Evolutionary conservation across 1,140 invertebrate genomes (phyloP), one percentile per base, ranked within the genome.

Genomic region (Drosophila ogumai): DNA sequence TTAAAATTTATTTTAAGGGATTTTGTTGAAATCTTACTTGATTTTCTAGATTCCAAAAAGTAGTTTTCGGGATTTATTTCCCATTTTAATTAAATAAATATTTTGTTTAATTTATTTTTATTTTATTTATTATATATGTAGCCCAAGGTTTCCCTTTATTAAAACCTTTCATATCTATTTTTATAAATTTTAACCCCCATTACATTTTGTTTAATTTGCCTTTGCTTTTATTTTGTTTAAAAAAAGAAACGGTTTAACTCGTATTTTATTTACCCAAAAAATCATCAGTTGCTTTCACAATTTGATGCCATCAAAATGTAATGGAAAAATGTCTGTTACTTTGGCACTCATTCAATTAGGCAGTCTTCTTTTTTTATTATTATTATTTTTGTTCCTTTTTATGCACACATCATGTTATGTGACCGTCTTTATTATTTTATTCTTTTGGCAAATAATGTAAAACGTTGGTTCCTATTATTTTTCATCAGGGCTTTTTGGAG

Each of bases 211-310:
- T 41, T 19, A 41, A 40, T 58, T 41, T 57, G 25, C n/a, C 31
- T 22, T 50, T 25, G 15, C 19, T 9, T 34, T 50, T 34, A 31
- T n/a, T 50, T 13, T 17, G 13, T 12, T 40, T 32, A 36, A 41
- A 41, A 32, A 1, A 12, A 7, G 13, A 25, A 34, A n/a, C 28
- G 17, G 17, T 38, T 28, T 15, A 15, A 22, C 7, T 12, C 10
- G 22, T 58, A 22, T 58, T 58, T 63, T 41, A 38, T 58, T 64
- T 41, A 32, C 28, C 34, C 13, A 44, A 47, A 64, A 64, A 64
- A 59, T 22, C 17, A 41, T 22, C 10, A 28, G 25, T 41, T 58
- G 52, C 25, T 22, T 41, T 57, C 9, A 15, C 36, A 32, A 59
- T n/a, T 28, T 40, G 59, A 55, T 63, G 36, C 12, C 28, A 19